phyloP scores from a whole-genome alignment of 2,797 vertebrate species.

The Hippopotamyrus pictus region DNA sequence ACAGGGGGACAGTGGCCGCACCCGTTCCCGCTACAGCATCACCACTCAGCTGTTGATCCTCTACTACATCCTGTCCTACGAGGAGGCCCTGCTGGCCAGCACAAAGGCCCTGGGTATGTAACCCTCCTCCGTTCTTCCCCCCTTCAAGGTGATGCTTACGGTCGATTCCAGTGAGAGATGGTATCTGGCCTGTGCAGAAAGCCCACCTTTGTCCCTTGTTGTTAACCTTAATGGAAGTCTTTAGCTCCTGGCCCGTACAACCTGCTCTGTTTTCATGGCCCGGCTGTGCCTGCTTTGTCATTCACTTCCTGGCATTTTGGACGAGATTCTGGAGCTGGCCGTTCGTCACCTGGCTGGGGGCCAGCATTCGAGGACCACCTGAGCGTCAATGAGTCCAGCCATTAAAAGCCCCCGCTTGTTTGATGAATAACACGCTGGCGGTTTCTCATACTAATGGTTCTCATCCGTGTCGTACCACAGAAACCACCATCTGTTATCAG shows the following conservation, averaged over 20 bases:
- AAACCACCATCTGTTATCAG: not conserved
- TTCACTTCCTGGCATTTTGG: not conserved
- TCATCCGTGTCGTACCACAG: not conserved
- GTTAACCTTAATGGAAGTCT: not conserved
- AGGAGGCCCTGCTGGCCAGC: constrained; percentile 87
- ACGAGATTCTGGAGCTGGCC: not conserved
- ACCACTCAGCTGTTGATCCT: constrained; percentile 91
- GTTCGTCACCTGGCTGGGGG: not conserved
- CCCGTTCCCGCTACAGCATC: constrained; percentile 74
- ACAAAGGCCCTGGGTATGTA: constrained; percentile 85
- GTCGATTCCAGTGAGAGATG: not conserved
- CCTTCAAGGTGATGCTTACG: not conserved
- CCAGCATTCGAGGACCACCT: not conserved
- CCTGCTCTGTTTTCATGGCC: not conserved
- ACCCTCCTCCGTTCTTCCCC: not conserved
- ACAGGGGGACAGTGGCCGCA: constrained; percentile 67
- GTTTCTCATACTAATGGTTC: not conserved
- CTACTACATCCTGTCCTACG: constrained; percentile 92
- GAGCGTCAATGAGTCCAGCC: not conserved
- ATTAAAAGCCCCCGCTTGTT: not conserved
- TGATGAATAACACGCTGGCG: not conserved
- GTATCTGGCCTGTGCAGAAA: not conserved
- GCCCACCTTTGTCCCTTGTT: not conserved
- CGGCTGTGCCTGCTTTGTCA: not conserved
- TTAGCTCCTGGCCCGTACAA: not conserved